Evolutionary conservation across 2,888 invertebrate species (phyloP).

Genomic region (Nomada goodeniana): DNA sequence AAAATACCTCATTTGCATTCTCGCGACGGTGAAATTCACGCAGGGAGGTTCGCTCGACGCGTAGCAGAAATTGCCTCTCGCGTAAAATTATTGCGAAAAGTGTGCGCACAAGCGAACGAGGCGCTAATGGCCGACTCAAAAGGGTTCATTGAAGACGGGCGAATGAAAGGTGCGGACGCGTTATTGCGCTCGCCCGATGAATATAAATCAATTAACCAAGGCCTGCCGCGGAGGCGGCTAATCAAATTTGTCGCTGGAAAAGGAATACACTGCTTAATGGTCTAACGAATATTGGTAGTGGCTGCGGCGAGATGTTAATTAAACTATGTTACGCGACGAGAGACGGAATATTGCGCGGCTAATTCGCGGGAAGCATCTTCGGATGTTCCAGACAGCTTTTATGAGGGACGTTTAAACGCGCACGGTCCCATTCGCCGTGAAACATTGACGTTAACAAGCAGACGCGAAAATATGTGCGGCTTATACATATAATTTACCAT

Average conservation of each 20-base stretch:
- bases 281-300: conserved; percentile 59
- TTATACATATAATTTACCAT: conserved; percentile 39
- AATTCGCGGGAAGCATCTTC: conserved; percentile 4
- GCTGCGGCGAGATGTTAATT: conserved; percentile 52
- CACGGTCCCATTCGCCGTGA: background rate
- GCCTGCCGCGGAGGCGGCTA: conserved; percentile 31
- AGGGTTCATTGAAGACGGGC: conserved; percentile 49
- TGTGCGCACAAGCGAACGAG: conserved; percentile 53
- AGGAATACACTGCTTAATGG: conserved; percentile 49
- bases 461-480: conserved; percentile 31
- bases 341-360: conserved; percentile 23
- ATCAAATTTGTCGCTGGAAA: conserved; percentile 40
- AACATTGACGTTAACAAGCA: conserved; percentile 28
- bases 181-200: conserved; percentile 58
- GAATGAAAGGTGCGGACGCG: conserved; percentile 29
- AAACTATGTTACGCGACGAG: conserved; percentile 38
- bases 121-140: conserved; percentile 66
- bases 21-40: conserved; percentile 38
- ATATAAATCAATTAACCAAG: conserved; percentile 73
- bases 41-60: conserved; percentile 22
- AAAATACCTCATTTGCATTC: conserved; percentile 45
- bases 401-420: conserved; percentile 12
- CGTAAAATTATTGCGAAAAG: conserved; percentile 64
- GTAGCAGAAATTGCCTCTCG: conserved; percentile 61
- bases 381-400: background rate